Evolutionary conservation across 2,797 vertebrate species (phyloP).

Genomic region (Notoglanidium macrostoma): DNA sequence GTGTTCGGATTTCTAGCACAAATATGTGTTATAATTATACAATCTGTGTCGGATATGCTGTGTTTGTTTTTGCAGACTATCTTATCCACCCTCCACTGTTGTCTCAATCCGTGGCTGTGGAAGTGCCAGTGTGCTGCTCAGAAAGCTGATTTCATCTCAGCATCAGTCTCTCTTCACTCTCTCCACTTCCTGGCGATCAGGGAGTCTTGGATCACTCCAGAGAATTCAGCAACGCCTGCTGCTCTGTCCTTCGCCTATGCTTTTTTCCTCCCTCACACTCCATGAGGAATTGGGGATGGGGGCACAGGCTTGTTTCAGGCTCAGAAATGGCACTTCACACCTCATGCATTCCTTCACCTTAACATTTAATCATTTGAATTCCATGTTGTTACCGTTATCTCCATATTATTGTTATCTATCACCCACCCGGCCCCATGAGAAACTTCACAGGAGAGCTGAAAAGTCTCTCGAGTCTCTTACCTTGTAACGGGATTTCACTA

Average conservation of each 20-base stretch:
- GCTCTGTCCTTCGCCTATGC: neutral
- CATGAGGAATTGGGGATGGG: neutral
- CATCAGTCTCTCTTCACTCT: neutral
- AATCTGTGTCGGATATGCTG: neutral
- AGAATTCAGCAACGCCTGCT: slow-evolving; percentile 13
- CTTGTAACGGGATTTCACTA: neutral
- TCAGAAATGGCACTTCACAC: slow-evolving; percentile 2
- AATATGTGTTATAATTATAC: neutral
- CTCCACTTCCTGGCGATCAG: neutral
- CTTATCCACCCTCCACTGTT: neutral
- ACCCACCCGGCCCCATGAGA: neutral
- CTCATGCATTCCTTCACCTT: neutral
- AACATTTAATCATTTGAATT: slow-evolving; percentile 28
- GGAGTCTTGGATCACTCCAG: slow-evolving; percentile 14
- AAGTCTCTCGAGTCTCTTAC: neutral
- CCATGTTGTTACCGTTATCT: slow-evolving; percentile 9
- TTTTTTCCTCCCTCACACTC: neutral
- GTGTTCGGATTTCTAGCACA: neutral
- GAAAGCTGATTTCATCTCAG: slow-evolving; percentile 23
- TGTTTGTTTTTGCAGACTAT: slow-evolving; percentile 11
- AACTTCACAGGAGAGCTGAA: slow-evolving; percentile 5
- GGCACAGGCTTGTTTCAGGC: neutral
- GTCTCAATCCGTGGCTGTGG: slow-evolving; percentile 1
- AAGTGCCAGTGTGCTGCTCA: slow-evolving; percentile 4
- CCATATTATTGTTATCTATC: slow-evolving; percentile 14